phyloP scores from a whole-genome alignment of 1,140 invertebrate genomes.

The Anoplolepis gracilipes region DNA sequence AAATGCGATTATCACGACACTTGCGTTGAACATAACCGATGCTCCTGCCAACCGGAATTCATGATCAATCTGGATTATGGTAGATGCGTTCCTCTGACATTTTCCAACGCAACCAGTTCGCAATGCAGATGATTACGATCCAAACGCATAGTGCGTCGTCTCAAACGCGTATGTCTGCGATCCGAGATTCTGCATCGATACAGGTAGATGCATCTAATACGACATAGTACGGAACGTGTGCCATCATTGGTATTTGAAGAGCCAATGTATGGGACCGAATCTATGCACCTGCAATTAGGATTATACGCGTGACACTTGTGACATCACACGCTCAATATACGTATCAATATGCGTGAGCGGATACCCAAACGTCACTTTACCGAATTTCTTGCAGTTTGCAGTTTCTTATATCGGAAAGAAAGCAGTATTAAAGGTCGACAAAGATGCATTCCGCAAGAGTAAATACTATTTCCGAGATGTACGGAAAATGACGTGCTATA shows the following conservation, averaged over 20 bases:
- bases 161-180: conserved; percentile 84
- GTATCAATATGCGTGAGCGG: conserved; percentile 84
- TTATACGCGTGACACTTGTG: conserved; percentile 76
- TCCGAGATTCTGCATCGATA: conserved; percentile 64
- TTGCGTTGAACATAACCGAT: conserved; percentile 81
- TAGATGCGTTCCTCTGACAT: conserved; percentile 48
- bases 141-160: conserved; percentile 61
- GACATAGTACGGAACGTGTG: conserved; percentile 63
- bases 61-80: conserved; percentile 51
- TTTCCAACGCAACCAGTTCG: not conserved
- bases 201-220: conserved; percentile 43
- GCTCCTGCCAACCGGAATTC: conserved; percentile 78
- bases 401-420: conserved; percentile 87
- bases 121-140: conserved; percentile 50
- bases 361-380: conserved; percentile 85
- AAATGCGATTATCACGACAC: conserved; percentile 67
- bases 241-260: conserved; percentile 82
- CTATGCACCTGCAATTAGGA: conserved; percentile 85
- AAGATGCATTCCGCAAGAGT: conserved; percentile 85
- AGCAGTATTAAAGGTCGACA: conserved; percentile 88
- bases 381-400: conserved; percentile 88
- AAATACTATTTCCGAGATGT: not conserved
- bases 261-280: conserved; percentile 83
- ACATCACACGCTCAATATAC: too few relatives aligned
- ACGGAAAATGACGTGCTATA: too few relatives aligned